Evolutionary conservation across 2,888 invertebrate species (phyloP), one percentile per base, ranked within the genome.

Genomic region (Pristionchus arcanus): DNA sequence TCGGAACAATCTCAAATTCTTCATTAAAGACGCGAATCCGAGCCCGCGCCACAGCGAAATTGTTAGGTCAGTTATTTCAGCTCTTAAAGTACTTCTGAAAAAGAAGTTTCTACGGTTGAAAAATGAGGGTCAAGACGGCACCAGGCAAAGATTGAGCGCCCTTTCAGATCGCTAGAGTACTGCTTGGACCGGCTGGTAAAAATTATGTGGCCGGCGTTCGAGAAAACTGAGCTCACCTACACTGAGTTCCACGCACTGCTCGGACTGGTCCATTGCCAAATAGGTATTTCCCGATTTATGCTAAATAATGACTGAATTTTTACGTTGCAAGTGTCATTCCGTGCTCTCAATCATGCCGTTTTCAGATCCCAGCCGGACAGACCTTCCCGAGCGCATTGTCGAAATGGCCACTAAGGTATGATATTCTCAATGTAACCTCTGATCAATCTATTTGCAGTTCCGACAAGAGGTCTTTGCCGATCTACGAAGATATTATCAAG

Each of bases 11-110:
- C 42, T 77, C 42, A 77, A 42, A 25, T 77, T 77, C 42, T 42
- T 77, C 37, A 77, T 77, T 2, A 28, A 77, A 21, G 77, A 77
- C 11, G 42, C 37, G 25, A 77, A 77, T 42, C 77, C 77, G 77
- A 25, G 25, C 42, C n/a, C 1, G 77, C 37, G 42, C 1, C 77
- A 77, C 77, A 13, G 4, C 42, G 77, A 77, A 2, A 77, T 77
- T 31, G 77, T 77, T 5, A 77, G 0, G 77, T 77, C 0, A 25
- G 42, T 42, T 77, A 2, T 63, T n/a, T 55, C 19, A 55, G 4
- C 9, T 9, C 3, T 3, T 42, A 3, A 42, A 42, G 9, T 3
- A 42, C 42, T 42, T 42, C 42, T 9, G n/a, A n/a, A n/a, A n/a
- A n/a, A n/a, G n/a, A n/a, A n/a, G n/a, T n/a, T n/a, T n/a, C n/a